Conservation (phyloP, 2,113 vertebrate genomes). For the Aleadryas rufinucha region DNA sequence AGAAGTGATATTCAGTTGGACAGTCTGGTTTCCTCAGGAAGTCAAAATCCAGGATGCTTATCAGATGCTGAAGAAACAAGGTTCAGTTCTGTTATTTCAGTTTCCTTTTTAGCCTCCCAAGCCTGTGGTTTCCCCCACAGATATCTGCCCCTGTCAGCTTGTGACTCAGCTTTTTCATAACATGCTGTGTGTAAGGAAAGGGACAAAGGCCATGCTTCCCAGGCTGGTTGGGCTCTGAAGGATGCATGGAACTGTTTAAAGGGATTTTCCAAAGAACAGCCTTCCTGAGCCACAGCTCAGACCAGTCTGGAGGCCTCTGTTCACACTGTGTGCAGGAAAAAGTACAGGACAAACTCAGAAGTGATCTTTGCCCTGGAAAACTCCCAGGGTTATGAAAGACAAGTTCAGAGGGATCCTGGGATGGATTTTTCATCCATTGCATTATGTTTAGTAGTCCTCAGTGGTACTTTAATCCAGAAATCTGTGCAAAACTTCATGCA, state of each 20-base stretch:
- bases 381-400: not conserved
- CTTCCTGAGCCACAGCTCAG: not conserved
- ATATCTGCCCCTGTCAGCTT: not conserved
- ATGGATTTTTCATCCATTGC: not conserved
- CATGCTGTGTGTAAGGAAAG: not conserved
- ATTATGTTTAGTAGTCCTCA: not conserved
- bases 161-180: not conserved
- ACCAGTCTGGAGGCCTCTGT: not conserved
- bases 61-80: conserved; percentile 92
- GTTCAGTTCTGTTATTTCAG: conserved; percentile 66
- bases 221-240: not conserved
- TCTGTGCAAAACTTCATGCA: not conserved
- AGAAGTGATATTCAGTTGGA: conserved; percentile 90
- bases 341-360: not conserved
- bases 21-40: conserved; percentile 88
- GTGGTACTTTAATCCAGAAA: not conserved
- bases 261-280: not conserved
- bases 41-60: conserved; percentile 90
- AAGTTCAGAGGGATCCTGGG: not conserved
- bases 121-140: not conserved
- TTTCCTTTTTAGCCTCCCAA: not conserved
- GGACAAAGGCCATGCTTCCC: not conserved
- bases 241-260: not conserved
- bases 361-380: not conserved
- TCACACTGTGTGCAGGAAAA: not conserved